Evolutionary conservation across 2,888 invertebrate species (phyloP).

Genomic region (Salpingus planirostris): DNA sequence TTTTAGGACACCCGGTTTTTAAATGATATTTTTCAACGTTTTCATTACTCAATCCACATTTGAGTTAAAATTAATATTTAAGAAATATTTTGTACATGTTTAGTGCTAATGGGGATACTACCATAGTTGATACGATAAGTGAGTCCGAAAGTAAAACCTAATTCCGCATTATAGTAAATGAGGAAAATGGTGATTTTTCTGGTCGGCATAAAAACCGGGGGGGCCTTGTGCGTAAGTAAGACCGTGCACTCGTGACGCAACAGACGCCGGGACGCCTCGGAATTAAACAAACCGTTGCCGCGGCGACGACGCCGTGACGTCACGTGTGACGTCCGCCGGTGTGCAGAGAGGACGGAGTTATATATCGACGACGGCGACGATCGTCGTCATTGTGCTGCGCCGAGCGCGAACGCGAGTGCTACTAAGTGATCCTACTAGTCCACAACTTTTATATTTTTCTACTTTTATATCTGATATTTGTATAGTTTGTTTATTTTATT

Average conservation of each 20-base stretch:
- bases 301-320: constrained; percentile 34
- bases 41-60: too few relatives aligned
- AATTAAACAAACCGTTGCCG: constrained; percentile 41
- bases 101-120: too few relatives aligned
- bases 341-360: constrained; percentile 27
- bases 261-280: constrained; percentile 45
- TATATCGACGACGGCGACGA: constrained; percentile 36
- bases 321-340: constrained; percentile 37
- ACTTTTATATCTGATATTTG: constrained; percentile 40
- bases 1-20: too few relatives aligned
- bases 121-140: too few relatives aligned
- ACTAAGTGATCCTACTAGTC: constrained; percentile 37
- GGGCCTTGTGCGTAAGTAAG: too few relatives aligned
- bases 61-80: too few relatives aligned
- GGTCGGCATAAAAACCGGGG: too few relatives aligned
- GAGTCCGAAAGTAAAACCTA: too few relatives aligned
- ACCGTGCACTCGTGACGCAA: constrained; percentile 54
- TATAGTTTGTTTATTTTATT: constrained; percentile 40
- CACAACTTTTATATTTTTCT: constrained; percentile 42
- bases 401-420: constrained; percentile 34
- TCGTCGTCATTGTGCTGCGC: constrained; percentile 37
- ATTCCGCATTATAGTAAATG: too few relatives aligned
- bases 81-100: too few relatives aligned
- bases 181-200: too few relatives aligned
- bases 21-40: too few relatives aligned